Evolutionary conservation across 2,797 vertebrate genomes (phyloP), one percentile per base, ranked within the genome.

Genomic region (Phoebastria nigripes): DNA sequence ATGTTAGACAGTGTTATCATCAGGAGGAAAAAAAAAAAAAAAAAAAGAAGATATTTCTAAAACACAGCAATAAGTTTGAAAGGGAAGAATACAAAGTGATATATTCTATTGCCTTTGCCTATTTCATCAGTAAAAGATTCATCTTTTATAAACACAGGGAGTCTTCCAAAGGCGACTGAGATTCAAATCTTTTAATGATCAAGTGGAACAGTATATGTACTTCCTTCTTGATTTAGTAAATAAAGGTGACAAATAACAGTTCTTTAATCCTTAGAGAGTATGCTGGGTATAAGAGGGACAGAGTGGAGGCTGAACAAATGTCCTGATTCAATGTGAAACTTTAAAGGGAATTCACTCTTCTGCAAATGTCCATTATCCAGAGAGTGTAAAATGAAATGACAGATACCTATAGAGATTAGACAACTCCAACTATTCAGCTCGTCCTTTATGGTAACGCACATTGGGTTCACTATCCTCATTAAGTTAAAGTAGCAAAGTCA

Each of bases 221-320:
- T 92, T 97, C 37, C 26, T 86, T 96, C 94, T 74, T 96, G 88
- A 95, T 94, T 95, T 89, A 66, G 59, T 70, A 77, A 78, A 96
- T 94, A 94, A 95, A 93, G 79, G 85, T 94, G 90, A 94, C 72
- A 94, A 93, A 58, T 81, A 93, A 37, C 20, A 94, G 73, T 22
- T 94, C 71, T 94, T 95, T 92, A 96, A 89, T 94, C 76, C 79
- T 91, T 73, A 82, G 55, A 96, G 82, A 94, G 18, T 58, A 35
- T 29, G 25, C 6, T 16, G 5, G 29, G 22, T 67, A 28, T 74
- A 67, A 81, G 79, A 89, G 44, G 28, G 89, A 87, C 67, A 74
- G 61, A 61, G 29, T 26, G 8, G 16, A 91, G 33, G 17, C 37
- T 94, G 69, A 47, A 55, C 70, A 95, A 96, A 95, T 44, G 58